Base-by-base conservation (phyloP, 92 coral and sea anemone genomes). In the Porites evermanni region DNA sequence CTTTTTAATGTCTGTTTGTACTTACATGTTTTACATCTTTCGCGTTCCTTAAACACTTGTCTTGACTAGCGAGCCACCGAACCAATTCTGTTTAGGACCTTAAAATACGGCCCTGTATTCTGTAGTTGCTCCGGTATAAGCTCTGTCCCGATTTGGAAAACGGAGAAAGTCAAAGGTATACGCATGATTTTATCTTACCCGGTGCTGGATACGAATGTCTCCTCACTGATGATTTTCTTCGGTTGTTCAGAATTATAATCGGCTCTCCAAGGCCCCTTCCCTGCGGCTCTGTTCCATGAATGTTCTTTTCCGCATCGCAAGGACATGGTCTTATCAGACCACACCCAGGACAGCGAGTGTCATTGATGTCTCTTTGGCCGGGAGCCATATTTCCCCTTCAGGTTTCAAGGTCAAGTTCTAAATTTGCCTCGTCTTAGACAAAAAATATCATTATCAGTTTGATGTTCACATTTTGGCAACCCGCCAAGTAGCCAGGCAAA, bases 271-370 rank as follows among this genome's bases (percentile, higher is more conserved):
- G 13, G 58, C 64, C 74, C 72, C 80, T 81, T 17, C 85, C 90
- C 56, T 70, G 73, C 38, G 78, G 60, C 6, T 66, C 82, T 10
- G 32, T 58, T 3, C 88, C 96, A 78, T 77, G 89, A 26, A 88
- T 88, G 32, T 89, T 81, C 68, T 79, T 90, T 1, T 86, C 91
- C 20, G 91, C 89, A 47, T 87, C 90, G 60, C 98, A 94, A 38
- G 92, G 96, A 72, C 98, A 94, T 38, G 98, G 98, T 84, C 82
- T 86, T 75, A 94, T 85, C 18, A 94, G 64, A 54, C 96, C 93
- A 77, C 98, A 94, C 17, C 38, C 82, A n/a, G 53, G 84, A 63
- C 98, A 94, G 51, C 98, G 93, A 20, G 88, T 88, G 71, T 81
- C 91, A 54, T 93, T 79, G 13, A 94, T 80, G 73, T 88, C 88